Percentiles rank a stretch among this genome's conserved stretches.
These are phyloP conservation scores for Oxyura jamaicensis DNA, from an alignment of 2,113 vertebrate genomes.

Conservation along the genomic window DNA sequence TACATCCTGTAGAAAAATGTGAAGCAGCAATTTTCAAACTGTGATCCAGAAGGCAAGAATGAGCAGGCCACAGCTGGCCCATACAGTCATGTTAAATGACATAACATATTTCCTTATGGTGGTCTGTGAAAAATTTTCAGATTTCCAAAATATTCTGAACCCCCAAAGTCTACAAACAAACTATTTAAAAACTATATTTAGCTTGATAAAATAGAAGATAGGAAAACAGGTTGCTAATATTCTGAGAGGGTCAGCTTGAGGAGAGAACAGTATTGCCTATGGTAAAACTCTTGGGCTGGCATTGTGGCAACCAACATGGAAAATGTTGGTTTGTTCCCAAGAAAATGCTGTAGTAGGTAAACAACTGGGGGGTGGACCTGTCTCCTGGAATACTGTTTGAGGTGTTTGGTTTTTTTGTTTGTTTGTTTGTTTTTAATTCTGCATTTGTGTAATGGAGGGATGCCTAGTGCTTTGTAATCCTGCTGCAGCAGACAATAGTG, in stretches of 20 bases:
- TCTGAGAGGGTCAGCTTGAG: background rate
- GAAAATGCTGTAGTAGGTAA: background rate
- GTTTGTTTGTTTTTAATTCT: background rate
- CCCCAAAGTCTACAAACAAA: rapidly evolving
- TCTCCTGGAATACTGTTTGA: background rate
- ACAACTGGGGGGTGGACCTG: background rate
- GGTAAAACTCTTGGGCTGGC: background rate
- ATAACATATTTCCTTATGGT: background rate
- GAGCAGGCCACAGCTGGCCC: background rate
- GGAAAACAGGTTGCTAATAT: background rate
- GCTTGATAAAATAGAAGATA: background rate
- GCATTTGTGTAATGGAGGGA: background rate
- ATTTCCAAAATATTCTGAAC: background rate
- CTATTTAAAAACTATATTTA: background rate
- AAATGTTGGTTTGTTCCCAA: background rate
- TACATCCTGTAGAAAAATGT: background rate
- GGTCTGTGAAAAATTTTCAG: background rate
- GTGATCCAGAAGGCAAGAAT: background rate
- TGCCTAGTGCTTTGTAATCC: background rate
- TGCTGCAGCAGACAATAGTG: background rate
- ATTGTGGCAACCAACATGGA: background rate
- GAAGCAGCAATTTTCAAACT: background rate
- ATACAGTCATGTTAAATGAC: background rate
- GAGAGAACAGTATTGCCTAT: background rate
- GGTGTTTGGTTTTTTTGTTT: background rate